Conservation (phyloP, 2,797 vertebrate species). For the Lepilemur ruficaudatus region DNA sequence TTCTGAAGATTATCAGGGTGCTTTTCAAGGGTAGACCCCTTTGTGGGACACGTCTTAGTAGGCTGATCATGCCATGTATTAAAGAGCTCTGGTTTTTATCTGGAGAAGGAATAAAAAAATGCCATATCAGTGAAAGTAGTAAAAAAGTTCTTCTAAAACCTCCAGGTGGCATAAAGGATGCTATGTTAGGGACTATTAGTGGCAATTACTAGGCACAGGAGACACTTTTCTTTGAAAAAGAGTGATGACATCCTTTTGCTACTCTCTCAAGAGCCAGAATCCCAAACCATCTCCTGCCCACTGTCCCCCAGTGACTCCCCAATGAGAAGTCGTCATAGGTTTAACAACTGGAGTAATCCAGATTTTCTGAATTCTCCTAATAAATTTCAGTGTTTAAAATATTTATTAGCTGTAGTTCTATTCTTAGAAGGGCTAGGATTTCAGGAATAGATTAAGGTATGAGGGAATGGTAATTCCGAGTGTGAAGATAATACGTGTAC, state of each 20-base stretch:
- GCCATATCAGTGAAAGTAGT: not conserved
- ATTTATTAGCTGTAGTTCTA: constrained; percentile 33
- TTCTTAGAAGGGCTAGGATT: not conserved
- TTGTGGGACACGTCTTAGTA: not conserved
- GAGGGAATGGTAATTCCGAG: constrained; percentile 4
- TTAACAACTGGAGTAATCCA: not conserved
- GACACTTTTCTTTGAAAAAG: not conserved
- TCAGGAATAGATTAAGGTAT: not conserved
- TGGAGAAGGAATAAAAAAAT: not conserved
- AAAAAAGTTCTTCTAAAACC: not conserved
- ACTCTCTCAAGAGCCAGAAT: not conserved
- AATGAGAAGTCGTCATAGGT: not conserved
- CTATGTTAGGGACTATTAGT: not conserved
- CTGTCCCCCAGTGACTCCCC: too few relatives aligned
- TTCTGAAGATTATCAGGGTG: not conserved
- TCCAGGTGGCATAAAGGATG: not conserved
- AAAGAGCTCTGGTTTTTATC: constrained; percentile 6
- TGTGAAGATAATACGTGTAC: not conserved
- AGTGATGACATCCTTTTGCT: not conserved
- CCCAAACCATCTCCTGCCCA: not conserved
- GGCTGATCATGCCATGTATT: not conserved
- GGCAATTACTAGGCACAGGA: not conserved
- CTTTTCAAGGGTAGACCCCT: not conserved
- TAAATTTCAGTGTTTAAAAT: not conserved
- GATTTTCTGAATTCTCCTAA: constrained; percentile 33